Percentiles rank a stretch among this genome's conserved stretches.
phyloP scores from a whole-genome alignment of 2,888 invertebrate species.

The Siphlonurus alternatus region DNA sequence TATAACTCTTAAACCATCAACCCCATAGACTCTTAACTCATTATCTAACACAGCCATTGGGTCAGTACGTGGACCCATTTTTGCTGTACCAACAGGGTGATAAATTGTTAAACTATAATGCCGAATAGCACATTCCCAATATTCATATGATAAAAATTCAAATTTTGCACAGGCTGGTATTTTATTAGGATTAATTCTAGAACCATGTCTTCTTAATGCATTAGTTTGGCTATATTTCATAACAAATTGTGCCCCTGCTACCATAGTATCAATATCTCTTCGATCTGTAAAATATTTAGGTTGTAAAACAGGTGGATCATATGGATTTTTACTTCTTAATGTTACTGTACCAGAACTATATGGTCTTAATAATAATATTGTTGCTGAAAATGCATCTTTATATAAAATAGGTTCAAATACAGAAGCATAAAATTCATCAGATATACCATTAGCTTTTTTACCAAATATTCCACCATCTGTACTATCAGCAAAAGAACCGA shows the following conservation, averaged over 20 bases:
- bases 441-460: slow-evolving; percentile 46
- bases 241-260: slow-evolving; percentile 11
- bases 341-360: slow-evolving; percentile 49
- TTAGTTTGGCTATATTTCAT: slow-evolving; percentile 18
- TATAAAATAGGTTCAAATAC: slow-evolving; percentile 54
- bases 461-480: slow-evolving; percentile 63
- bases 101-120: slow-evolving; percentile 15
- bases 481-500: slow-evolving; percentile 56
- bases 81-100: slow-evolving; percentile 18
- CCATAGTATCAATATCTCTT: slow-evolving; percentile 7
- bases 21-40: slow-evolving; percentile 18
- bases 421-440: slow-evolving; percentile 46
- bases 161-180: slow-evolving; percentile 16
- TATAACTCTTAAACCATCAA: slow-evolving; percentile 21
- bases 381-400: slow-evolving; percentile 45
- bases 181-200: slow-evolving; percentile 14
- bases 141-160: slow-evolving; percentile 14
- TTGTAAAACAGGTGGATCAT: slow-evolving; percentile 62
- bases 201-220: slow-evolving; percentile 17
- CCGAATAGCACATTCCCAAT: slow-evolving; percentile 17
- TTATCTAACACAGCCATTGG: slow-evolving; percentile 19
- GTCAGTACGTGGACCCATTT: slow-evolving; percentile 19
- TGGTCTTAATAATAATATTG: slow-evolving; percentile 55
- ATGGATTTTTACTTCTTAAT: slow-evolving; percentile 49
- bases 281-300: slow-evolving; percentile 28